These are phyloP conservation scores for Heliocidaris tuberculata DNA, from an alignment of 35 echinoderm and acorn worm genomes.

Conservation along the genomic window DNA sequence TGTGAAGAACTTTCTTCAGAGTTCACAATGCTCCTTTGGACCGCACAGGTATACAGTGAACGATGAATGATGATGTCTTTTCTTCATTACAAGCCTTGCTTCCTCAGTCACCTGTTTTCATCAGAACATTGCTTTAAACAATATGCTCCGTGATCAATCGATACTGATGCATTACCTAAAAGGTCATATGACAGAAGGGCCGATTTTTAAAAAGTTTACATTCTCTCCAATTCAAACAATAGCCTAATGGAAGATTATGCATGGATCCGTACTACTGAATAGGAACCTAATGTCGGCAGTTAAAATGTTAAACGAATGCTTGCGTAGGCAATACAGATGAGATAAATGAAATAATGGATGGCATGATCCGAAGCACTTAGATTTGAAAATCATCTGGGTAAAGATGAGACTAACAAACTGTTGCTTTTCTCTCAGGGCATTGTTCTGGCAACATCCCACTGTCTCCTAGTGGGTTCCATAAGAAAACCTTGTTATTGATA, in stretches of 20 bases:
- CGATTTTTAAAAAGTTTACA: neutral
- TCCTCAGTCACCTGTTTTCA: neutral
- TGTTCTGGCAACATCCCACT: neutral
- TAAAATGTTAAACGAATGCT: conserved; percentile 18
- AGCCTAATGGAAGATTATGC: conserved; percentile 3
- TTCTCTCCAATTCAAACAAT: neutral
- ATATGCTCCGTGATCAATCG: neutral
- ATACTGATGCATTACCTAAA: neutral
- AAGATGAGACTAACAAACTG: neutral
- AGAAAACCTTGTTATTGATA: neutral
- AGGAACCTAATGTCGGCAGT: neutral
- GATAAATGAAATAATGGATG: conserved; percentile 18
- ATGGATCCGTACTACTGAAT: neutral
- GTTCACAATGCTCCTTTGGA: neutral
- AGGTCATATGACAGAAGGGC: neutral
- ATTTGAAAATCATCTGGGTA: neutral
- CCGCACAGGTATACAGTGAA: neutral
- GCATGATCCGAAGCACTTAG: neutral
- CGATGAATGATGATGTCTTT: neutral
- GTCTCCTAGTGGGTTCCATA: neutral
- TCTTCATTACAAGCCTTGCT: neutral
- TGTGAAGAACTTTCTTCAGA: neutral
- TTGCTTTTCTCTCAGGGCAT: neutral
- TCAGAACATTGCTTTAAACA: neutral
- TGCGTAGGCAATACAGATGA: neutral